Evolutionary conservation across 2,113 vertebrate genomes (phyloP).

Genomic region (Notothenia coriiceps): DNA sequence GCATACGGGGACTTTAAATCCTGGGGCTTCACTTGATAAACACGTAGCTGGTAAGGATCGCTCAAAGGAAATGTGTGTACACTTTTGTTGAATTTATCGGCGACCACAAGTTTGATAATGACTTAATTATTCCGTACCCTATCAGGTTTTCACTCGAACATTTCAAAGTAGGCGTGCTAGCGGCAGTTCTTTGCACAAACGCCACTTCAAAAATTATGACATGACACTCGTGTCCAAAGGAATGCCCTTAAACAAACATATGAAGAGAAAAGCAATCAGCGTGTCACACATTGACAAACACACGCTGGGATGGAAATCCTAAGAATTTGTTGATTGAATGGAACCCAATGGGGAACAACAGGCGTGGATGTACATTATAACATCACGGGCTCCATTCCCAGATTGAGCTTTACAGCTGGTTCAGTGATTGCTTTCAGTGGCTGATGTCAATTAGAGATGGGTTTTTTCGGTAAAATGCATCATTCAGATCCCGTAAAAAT

Average conservation of each 20-base stretch:
- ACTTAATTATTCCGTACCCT: not conserved
- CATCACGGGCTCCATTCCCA: slow-evolving; percentile 49
- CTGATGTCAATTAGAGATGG: slow-evolving; percentile 67
- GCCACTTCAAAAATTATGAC: slow-evolving; percentile 41
- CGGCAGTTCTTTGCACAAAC: not conserved
- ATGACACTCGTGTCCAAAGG: slow-evolving; percentile 53
- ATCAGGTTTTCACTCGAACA: slow-evolving; percentile 7
- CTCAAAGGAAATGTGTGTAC: slow-evolving; percentile 12
- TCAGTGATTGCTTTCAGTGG: slow-evolving; percentile 61
- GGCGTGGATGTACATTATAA: slow-evolving; percentile 46
- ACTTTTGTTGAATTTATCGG: slow-evolving; percentile 16
- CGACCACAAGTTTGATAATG: slow-evolving; percentile 3
- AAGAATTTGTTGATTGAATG: slow-evolving; percentile 64
- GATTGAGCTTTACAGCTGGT: slow-evolving; percentile 52
- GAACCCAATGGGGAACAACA: slow-evolving; percentile 41
- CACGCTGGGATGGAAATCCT: slow-evolving; percentile 51
- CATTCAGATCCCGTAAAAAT: slow-evolving; percentile 35
- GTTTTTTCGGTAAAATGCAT: slow-evolving; percentile 56
- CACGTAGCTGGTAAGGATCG: slow-evolving; percentile 18
- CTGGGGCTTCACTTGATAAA: slow-evolving; percentile 34
- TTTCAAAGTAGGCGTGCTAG: not conserved
- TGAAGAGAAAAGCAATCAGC: slow-evolving; percentile 56
- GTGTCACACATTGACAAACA: slow-evolving; percentile 65
- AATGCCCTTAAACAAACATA: slow-evolving; percentile 66
- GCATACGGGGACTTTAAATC: slow-evolving; percentile 53